Evolutionary conservation across 1,140 invertebrate species (phyloP).

Genomic region (Polypedilum pembai): DNA sequence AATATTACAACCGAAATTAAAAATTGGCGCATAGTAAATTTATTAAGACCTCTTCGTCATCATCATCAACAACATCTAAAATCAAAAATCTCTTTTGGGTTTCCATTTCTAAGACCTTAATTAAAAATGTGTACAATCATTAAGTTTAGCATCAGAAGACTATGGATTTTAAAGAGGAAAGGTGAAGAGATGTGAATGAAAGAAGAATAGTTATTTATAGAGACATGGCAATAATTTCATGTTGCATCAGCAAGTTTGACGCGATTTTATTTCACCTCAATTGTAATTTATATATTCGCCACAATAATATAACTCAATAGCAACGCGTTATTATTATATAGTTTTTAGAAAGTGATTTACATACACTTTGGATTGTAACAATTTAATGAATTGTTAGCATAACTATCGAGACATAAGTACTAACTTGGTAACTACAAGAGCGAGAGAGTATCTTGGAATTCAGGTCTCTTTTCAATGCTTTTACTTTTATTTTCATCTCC

Average conservation of each 20-base stretch:
- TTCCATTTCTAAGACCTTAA: background rate
- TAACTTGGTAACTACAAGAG: background rate
- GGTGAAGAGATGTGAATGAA: background rate
- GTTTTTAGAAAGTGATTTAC: conserved; percentile 13
- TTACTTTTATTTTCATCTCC: background rate
- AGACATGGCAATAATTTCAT: conserved; percentile 5
- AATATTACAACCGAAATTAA: no score
- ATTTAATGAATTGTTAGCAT: conserved; percentile 6
- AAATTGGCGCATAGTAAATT: no score
- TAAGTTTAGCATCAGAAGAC: background rate
- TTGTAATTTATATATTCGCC: background rate
- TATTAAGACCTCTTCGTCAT: no score
- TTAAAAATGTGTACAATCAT: background rate
- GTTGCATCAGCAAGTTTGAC: conserved; percentile 10
- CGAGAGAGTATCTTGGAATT: background rate
- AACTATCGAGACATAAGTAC: conserved; percentile 15
- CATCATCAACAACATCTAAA: no score
- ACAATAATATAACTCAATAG: conserved; percentile 11
- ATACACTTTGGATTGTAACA: background rate
- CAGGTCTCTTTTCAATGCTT: background rate
- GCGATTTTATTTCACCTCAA: background rate
- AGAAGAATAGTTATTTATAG: background rate
- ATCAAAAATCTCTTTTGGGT: no score
- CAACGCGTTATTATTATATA: conserved; percentile 14
- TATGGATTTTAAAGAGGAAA: background rate